Evolutionary conservation across 2,797 vertebrate genomes (phyloP), one percentile per base, ranked within the genome.

Genomic region (Rhincodon typus): DNA sequence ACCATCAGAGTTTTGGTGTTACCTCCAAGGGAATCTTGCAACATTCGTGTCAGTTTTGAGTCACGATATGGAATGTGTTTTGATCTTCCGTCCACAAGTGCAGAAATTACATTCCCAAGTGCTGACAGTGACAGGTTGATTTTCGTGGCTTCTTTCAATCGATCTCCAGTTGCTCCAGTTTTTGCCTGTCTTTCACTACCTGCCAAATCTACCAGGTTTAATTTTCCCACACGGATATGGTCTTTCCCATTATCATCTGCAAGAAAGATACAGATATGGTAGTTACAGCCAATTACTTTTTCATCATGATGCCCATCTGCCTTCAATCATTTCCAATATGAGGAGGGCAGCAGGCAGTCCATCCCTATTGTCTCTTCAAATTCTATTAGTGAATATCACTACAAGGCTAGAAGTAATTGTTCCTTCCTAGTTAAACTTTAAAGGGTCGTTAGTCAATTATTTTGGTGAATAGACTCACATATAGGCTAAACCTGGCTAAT

Each of bases 151-250:
- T 99, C 98, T 0, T 98, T 98, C 95, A 99, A 98, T 0, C 97
- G 97, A 96, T 99, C 98, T 0, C 99, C 98, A 0, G 97, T 98
- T 13, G 98, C 98, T 0, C 98, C 98, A 0, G 98, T 99, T 97
- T 99, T 99, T n/a, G 98, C 98, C 97, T 99, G 99, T 25, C 98
- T 98, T 96, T 99, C 98, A 0, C 98, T 99, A 96, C 99, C 99
- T 0, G 99, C 98, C 96, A 99, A 97, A 96, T 99, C 98, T 87
- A 99, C 98, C 1, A 99, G 97, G 97, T 98, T 99, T 95, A 99
- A 98, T 96, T 99, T 99, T 3, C 98, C 98, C 0, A 98, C 98
- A 1, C 98, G 97, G 0, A 99, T 97, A 87, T 98, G 98, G 96
- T 98, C 98, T 96, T 98, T 97, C 21, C 98, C 98, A 30, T 0